Evolutionary conservation across 2,888 invertebrate genomes (phyloP).

Genomic region (Acrobeloides nanus): DNA sequence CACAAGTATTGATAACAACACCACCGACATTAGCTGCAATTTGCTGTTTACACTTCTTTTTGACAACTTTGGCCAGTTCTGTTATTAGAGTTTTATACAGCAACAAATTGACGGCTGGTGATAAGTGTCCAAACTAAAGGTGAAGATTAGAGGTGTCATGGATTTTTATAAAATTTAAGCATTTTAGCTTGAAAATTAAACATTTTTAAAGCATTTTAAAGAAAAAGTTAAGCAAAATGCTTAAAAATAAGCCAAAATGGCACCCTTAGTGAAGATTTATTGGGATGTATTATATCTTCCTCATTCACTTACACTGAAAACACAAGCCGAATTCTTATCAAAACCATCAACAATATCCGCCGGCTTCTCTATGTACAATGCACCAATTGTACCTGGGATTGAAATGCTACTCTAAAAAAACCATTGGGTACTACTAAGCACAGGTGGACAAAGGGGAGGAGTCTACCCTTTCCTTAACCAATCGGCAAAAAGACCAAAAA

Average conservation of each 20-base stretch:
- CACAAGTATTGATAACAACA: conserved; percentile 90
- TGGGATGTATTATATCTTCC: no score
- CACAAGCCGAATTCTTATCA: conserved; percentile 72
- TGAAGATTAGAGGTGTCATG: no score
- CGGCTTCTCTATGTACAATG: conserved; percentile 73
- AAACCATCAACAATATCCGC: conserved; percentile 91
- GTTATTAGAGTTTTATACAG: conserved; percentile 76
- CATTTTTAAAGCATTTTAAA: not conserved
- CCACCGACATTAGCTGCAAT: conserved; percentile 60
- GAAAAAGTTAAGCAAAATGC: conserved; percentile 66
- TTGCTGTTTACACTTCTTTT: conserved; percentile 68
- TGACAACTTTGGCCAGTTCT: conserved; percentile 76
- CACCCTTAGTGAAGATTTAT: no score
- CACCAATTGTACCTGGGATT: conserved; percentile 46
- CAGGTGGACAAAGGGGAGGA: no score
- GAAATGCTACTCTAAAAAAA: conserved; percentile 38
- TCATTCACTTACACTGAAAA: conserved; percentile 13
- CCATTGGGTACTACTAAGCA: not conserved
- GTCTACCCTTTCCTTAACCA: no score
- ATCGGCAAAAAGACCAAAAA: no score
- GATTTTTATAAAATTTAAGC: no score
- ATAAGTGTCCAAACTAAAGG: conserved; percentile 73
- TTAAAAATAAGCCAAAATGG: conserved; percentile 3
- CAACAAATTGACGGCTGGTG: conserved; percentile 69
- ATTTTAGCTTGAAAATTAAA: no score